Evolutionary conservation across 2,888 invertebrate genomes (phyloP), one percentile per base, ranked within the genome.

Genomic region (Spilosoma lubricipeda): DNA sequence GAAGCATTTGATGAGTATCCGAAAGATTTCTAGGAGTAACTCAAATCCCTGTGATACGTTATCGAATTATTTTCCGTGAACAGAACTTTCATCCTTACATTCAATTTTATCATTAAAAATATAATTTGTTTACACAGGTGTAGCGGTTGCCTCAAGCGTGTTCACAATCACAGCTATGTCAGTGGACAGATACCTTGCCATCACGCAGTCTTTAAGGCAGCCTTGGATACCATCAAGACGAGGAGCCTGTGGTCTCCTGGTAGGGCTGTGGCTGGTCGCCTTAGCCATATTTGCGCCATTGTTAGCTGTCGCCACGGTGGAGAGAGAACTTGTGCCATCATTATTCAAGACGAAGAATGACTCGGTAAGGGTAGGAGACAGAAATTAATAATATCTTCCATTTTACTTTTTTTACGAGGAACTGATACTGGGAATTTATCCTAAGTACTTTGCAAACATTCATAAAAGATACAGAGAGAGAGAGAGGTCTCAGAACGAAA

Each of bases 131-230:
- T n/a, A n/a, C n/a, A 56, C 78, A 98, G 98, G 97, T 73, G 97
- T 97, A 42, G 97, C 97, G n/a, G 98, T 98, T 5, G 97, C 97
- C 0, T 97, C 97, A 0, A 97, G 98, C 86, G 97, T 98, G 70
- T 98, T 98, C 90, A 98, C 98, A 0, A 97, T 98, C 84, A 97
- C 97, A 1, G 97, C 97, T 0, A 97, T 98, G 97, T 97, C 98
- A 9, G 96, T 98, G 75, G 98, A 98, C 91, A 96, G 98, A 71
- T 97, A 97, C 85, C 90, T 97, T 73, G 98, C 98, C 72, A 98
- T 98, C 87, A 97, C 97, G 45, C 97, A 97, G 88, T 97, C 98
- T 0, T 97, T 98, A 81, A 96, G 97, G 0, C 97, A 97, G 82
- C 96, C 97, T 39, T 97, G 97, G 89, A 96, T 97, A 88, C 97